Base-by-base conservation (phyloP, 2,888 invertebrate genomes). In the Dyspetes luteomarginatus region DNA sequence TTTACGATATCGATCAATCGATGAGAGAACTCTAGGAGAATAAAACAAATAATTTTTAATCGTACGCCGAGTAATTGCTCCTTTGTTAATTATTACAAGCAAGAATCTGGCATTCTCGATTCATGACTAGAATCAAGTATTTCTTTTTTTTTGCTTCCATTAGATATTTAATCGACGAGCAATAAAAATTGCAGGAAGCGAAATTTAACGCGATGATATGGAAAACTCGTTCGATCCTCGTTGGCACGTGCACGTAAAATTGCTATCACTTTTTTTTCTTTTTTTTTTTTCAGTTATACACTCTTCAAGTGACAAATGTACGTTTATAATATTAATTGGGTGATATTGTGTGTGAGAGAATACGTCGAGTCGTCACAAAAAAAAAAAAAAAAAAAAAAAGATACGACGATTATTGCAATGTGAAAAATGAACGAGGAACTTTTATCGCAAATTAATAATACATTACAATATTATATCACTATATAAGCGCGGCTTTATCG, bases 61-160 rank as follows among this genome's bases (percentile, higher is more conserved):
- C 24, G 24, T 41, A 55, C 12, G 12, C 4, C 26, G 56, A 17
- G 50, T 43, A 22, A 26, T 45, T 19, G 48, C 28, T 65, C 15
- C n/a, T 12, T 62, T 26, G 15, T 56, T 26, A 15, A 22, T 69
- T 30, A 3, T 56, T 24, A 26, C 9, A 68, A 74, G 43, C 62
- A 74, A 48, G 56, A 79, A 69, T 69, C 22, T 45, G 68, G 76
- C 65, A 71, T 48, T 82, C 78, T 81, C 75, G 56, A 76, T 81
- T 84, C 83, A 82, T 84, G 85, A 86, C 84, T 86, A 86, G 86
- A 86, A 85, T 81, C 68, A 69, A 74, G 58, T 81, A 75, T 78
- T 62, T 7, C 72, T 78, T 48, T 48, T 52, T 19, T 19, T 43
- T 52, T 24, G 24, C 52, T 26, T 62, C n/a, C 36, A 48, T 48